These are phyloP conservation scores for Plecotus auritus DNA, from an alignment of 2,113 vertebrate species.

Conservation along the genomic window DNA sequence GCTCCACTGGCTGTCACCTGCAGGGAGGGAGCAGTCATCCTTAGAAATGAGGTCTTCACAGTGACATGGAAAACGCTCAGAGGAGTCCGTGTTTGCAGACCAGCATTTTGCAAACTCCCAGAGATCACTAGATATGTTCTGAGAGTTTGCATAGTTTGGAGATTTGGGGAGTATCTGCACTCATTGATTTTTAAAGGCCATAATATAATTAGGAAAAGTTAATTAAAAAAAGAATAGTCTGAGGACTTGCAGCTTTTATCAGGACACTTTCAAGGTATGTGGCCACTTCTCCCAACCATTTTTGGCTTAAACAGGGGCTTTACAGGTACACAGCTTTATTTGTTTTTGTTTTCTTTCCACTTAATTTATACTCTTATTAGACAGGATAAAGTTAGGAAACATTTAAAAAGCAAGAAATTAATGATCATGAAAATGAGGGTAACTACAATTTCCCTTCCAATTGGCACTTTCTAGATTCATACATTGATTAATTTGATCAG, in stretches of 20 bases:
- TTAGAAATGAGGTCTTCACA: neutral
- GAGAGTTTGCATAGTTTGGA: neutral
- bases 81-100: neutral
- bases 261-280: neutral
- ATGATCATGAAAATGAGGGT: neutral
- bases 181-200: neutral
- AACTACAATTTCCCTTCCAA: neutral
- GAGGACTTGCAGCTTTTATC: neutral
- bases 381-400: neutral
- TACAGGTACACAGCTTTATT: neutral
- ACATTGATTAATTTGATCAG: neutral
- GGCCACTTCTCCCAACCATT: neutral
- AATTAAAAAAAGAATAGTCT: neutral
- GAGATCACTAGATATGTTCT: neutral
- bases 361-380: neutral
- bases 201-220: neutral
- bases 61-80: neutral
- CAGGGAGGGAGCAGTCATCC: neutral
- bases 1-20: neutral
- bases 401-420: neutral
- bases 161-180: neutral
- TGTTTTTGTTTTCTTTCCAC: neutral
- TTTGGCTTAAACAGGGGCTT: neutral
- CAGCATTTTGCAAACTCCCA: neutral
- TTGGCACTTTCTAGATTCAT: neutral